Percentiles rank a stretch among this genome's conserved stretches.
Evolutionary conservation across 1,140 invertebrate species (phyloP).

Genomic region (Drosophila quadrilineata): DNA sequence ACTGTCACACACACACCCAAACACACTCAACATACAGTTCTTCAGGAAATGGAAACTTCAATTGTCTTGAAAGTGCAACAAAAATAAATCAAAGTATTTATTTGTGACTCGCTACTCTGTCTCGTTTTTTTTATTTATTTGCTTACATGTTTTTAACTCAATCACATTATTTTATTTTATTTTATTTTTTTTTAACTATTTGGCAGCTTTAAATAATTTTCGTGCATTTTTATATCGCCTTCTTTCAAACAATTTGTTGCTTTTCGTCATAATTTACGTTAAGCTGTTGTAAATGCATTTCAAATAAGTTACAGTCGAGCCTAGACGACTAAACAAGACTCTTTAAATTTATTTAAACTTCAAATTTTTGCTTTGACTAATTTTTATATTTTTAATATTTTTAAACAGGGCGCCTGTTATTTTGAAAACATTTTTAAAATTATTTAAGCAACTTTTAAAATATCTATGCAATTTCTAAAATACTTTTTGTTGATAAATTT

Average conservation of each 20-base stretch:
- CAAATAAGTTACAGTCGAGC: slow-evolving; percentile 19
- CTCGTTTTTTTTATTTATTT: slow-evolving; percentile 33
- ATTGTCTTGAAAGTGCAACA: too few relatives aligned
- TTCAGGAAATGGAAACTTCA: slow-evolving; percentile 59
- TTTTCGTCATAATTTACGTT: slow-evolving; percentile 36
- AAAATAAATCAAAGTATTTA: slow-evolving; percentile 10
- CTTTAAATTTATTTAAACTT: too few relatives aligned
- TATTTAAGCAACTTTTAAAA: too few relatives aligned
- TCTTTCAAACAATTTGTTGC: slow-evolving; percentile 50
- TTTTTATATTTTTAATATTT: too few relatives aligned
- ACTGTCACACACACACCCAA: neutral
- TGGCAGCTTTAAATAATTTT: slow-evolving; percentile 6
- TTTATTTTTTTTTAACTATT: slow-evolving; percentile 9
- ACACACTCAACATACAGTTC: slow-evolving; percentile 27
- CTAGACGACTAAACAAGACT: too few relatives aligned
- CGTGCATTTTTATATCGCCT: slow-evolving; percentile 33
- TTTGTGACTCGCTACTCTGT: slow-evolving; percentile 70
- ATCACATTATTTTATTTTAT: too few relatives aligned
- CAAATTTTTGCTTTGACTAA: too few relatives aligned
- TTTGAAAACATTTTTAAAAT: too few relatives aligned
- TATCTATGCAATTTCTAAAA: too few relatives aligned
- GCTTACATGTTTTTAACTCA: slow-evolving; percentile 28
- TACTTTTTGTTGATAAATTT: too few relatives aligned
- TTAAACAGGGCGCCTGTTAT: too few relatives aligned
- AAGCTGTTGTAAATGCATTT: slow-evolving; percentile 16